These are phyloP conservation scores for Idris sp. DNA, from an alignment of 1,140 invertebrate genomes.

Conservation along the genomic window DNA sequence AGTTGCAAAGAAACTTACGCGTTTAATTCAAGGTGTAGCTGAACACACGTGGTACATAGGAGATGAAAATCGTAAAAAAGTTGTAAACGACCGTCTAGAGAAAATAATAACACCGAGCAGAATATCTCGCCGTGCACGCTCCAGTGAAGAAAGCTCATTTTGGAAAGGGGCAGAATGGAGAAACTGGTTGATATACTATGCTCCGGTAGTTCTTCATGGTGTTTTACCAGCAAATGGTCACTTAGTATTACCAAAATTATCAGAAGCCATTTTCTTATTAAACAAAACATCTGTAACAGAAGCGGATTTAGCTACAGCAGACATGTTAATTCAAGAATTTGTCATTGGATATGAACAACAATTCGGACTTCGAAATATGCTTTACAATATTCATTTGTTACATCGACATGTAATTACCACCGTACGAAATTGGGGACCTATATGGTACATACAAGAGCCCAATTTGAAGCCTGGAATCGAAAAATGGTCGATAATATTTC, in stretches of 20 bases:
- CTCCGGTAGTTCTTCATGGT: slow-evolving; percentile 9
- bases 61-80: neutral
- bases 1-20: slow-evolving; percentile 2
- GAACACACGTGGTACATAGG: slow-evolving; percentile 8
- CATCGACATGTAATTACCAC: slow-evolving; percentile 3
- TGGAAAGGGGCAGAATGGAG: slow-evolving; percentile 39
- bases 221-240: slow-evolving; percentile 9
- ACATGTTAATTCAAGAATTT: slow-evolving; percentile 9
- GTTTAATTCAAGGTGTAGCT: neutral
- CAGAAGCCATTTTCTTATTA: slow-evolving; percentile 19
- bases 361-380: slow-evolving; percentile 9
- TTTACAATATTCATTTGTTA: slow-evolving; percentile 22
- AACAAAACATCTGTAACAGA: slow-evolving; percentile 16
- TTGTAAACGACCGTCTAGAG: slow-evolving; percentile 6
- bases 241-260: slow-evolving; percentile 10
- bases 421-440: slow-evolving; percentile 20
- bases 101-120: slow-evolving; percentile 7
- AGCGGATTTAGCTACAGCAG: slow-evolving; percentile 10
- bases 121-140: slow-evolving; percentile 16
- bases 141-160: neutral
- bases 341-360: neutral
- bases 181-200: slow-evolving; percentile 22
- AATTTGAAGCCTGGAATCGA: slow-evolving; percentile 16
- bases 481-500: slow-evolving; percentile 6
- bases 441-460: slow-evolving; percentile 6